These are phyloP conservation scores for Xenopus petersii DNA, from an alignment of 2,797 vertebrate genomes.

Conservation along the genomic window DNA sequence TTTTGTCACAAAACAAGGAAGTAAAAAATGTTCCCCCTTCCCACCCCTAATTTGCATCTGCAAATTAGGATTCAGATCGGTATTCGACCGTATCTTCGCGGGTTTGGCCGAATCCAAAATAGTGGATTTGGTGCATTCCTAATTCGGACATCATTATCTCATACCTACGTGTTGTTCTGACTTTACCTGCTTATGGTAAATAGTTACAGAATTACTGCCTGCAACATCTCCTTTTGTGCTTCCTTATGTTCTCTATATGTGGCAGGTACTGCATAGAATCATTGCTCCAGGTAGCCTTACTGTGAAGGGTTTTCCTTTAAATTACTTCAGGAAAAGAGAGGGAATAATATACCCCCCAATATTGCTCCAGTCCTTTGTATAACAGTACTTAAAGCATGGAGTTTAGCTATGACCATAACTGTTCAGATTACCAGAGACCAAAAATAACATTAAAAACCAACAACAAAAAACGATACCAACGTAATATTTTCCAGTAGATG, in stretches of 20 bases:
- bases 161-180: constrained; percentile 58
- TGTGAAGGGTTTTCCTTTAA: constrained; percentile 77
- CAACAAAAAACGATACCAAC: constrained; percentile 68
- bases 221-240: constrained; percentile 68
- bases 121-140: too few species aligned
- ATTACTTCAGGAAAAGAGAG: constrained; percentile 64
- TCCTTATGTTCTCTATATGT: constrained; percentile 69
- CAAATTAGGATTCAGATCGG: too few species aligned
- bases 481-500: constrained; percentile 76
- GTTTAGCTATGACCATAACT: constrained; percentile 65
- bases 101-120: too few species aligned
- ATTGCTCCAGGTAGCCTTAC: constrained; percentile 79
- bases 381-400: constrained; percentile 51
- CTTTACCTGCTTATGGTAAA: constrained; percentile 65
- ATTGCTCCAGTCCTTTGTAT: constrained; percentile 59
- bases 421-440: constrained; percentile 71
- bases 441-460: constrained; percentile 62
- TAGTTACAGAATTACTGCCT: constrained; percentile 58
- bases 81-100: too few species aligned
- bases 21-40: too few species aligned
- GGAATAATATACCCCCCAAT: constrained; percentile 59
- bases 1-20: too few species aligned
- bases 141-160: constrained; percentile 45
- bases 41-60: too few species aligned
- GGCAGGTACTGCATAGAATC: constrained; percentile 74